Base-by-base conservation (phyloP, 2,113 vertebrate genomes). In the Empidonax traillii region DNA sequence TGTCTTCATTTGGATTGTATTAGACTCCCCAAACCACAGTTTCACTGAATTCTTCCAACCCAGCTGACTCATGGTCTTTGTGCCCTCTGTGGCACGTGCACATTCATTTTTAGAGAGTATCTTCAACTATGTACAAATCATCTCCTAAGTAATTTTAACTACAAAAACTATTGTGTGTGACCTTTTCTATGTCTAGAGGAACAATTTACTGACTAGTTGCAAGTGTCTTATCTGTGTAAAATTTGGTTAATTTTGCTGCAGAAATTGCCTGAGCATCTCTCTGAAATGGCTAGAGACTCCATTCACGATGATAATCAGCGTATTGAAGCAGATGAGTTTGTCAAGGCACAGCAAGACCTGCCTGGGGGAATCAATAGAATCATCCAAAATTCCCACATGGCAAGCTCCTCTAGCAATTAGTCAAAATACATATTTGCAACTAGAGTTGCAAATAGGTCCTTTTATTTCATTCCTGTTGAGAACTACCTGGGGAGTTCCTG, bases 321-420 rank as follows among this genome's bases (percentile, higher is more conserved):
- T 20, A 14, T 12, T 77, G 73, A 91, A 91, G 67, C 80, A 77
- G 59, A 81, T 92, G 58, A 90, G 68, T 92, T 95, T 90, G 27
- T 90, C 31, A 58, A 77, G 41, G n/a, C 63, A 74, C 49, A 84
- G 53, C 63, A 92, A 80, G 49, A 53, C 15, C 8, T 86, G 20
- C 84, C 86, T 80, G 17, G 12, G 72, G 61, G 31, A 96, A 84
- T 84, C 23, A 37, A 46, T 89, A 65, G 30, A 79, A 76, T 25
- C 4, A 5, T 72, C 47, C 49, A 72, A 44, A 92, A 89, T 72
- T 85, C 88, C 74, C 66, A 35, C 9, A 2, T 52, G 58, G 47
- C 47, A 59, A 68, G 18, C n/a, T 85, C 21, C 78, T 85, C 62
- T 67, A 72, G 61, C 39, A 90, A 51, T 93, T 93, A 67, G 20